Percentiles rank a stretch among this genome's conserved stretches.
Conservation (phyloP, 1,140 invertebrate species). For the Batillaria attramentaria region DNA sequence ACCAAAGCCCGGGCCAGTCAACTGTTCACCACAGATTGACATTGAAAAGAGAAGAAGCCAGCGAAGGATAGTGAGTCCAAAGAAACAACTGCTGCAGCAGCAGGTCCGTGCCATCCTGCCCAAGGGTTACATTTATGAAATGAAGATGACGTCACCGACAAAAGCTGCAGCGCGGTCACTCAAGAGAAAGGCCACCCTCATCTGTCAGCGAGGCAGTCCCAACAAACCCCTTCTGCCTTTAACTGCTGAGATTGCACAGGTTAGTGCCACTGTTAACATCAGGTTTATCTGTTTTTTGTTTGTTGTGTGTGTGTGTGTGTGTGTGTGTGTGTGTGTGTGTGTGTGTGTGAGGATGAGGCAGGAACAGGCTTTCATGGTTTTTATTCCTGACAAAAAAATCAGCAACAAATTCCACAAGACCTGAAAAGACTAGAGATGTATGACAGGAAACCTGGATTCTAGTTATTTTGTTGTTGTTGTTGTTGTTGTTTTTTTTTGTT, state of each 20-base stretch:
- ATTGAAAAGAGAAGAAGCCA: too few relatives aligned
- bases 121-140: constrained; percentile 58
- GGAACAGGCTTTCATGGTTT: too few relatives aligned
- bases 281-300: constrained; percentile 21
- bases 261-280: not conserved
- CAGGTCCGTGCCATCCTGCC: constrained; percentile 60
- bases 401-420: too few relatives aligned
- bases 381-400: too few relatives aligned
- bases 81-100: constrained; percentile 53
- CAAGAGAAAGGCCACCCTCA: constrained; percentile 45
- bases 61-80: constrained; percentile 48
- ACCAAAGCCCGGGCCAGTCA: constrained; percentile 41
- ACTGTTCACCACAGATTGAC: too few relatives aligned
- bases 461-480: too few relatives aligned
- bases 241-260: not conserved
- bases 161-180: constrained; percentile 58
- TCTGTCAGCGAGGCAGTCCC: constrained; percentile 38
- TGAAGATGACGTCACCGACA: constrained; percentile 56
- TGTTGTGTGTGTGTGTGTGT: not conserved
- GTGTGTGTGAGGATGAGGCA: not conserved
- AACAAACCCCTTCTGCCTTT: constrained; percentile 23
- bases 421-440: too few relatives aligned
- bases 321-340: constrained; percentile 1
- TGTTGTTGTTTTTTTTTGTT: too few relatives aligned
- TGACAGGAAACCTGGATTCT: too few relatives aligned